Evolutionary conservation across 1,140 invertebrate genomes (phyloP).

Genomic region (Trachymyrmex cornetzi): DNA sequence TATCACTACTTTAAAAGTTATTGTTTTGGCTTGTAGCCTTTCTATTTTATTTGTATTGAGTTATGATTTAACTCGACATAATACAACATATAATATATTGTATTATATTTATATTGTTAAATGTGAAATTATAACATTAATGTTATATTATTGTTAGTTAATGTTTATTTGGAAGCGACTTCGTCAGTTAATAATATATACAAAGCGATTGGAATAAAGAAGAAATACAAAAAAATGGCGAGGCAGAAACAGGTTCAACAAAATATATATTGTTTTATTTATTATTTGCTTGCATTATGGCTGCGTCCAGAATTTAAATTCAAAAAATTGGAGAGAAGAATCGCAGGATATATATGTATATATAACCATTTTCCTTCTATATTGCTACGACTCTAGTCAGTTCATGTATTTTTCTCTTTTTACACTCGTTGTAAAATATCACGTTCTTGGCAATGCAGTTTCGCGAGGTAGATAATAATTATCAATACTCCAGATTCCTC

Average conservation of each 20-base stretch:
- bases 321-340: constrained; percentile 21
- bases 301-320: background rate
- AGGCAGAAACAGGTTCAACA: too few species aligned
- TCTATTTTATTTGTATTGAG: too few species aligned
- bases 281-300: constrained; percentile 43
- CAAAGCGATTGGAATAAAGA: background rate
- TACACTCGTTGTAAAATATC: background rate
- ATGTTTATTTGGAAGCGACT: background rate
- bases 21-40: too few species aligned
- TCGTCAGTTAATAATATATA: background rate
- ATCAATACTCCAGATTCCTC: background rate
- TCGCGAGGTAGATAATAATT: constrained; percentile 14
- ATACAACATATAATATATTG: too few species aligned
- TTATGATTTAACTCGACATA: too few species aligned
- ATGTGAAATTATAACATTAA: too few species aligned
- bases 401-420: background rate
- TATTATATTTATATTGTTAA: too few species aligned
- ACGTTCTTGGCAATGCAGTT: background rate
- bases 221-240: background rate
- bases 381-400: background rate
- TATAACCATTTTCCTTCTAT: constrained; percentile 9
- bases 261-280: constrained; percentile 62
- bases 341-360: background rate
- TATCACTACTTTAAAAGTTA: too few species aligned
- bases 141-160: too few species aligned